These are phyloP conservation scores for Andrena bicolor DNA, from an alignment of 2,888 invertebrate genomes.

Conservation along the genomic window DNA sequence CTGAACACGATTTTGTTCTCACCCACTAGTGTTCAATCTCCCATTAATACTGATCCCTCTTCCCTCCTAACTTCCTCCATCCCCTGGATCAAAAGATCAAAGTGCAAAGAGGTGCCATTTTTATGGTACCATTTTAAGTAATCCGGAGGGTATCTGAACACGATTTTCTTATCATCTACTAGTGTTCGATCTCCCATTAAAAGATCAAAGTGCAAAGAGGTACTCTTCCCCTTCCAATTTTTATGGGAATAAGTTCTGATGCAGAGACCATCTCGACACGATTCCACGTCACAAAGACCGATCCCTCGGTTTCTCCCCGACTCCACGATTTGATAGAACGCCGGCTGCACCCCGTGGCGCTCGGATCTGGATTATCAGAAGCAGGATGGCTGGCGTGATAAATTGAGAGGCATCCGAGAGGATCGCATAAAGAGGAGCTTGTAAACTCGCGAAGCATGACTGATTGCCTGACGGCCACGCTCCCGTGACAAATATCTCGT, in stretches of 20 bases:
- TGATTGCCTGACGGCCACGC: slow-evolving; percentile 34
- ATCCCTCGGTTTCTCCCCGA: neutral
- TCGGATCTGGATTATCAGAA: neutral
- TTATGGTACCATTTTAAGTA: too few species aligned
- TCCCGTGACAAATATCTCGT: slow-evolving; percentile 36
- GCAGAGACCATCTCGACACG: too few species aligned
- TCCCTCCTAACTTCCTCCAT: neutral
- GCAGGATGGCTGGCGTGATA: slow-evolving; percentile 3
- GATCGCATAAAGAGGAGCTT: neutral
- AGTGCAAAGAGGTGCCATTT: neutral
- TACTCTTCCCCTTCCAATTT: neutral
- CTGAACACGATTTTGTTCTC: too few species aligned
- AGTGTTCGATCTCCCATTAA: too few species aligned
- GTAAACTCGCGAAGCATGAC: slow-evolving; percentile 32
- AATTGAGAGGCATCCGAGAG: slow-evolving; percentile 28
- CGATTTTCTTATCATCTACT: too few species aligned
- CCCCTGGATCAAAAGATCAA: neutral
- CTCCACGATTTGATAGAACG: neutral
- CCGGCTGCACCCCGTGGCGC: neutral
- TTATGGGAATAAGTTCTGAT: neutral
- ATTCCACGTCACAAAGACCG: neutral
- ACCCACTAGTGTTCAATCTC: too few species aligned
- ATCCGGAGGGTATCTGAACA: too few species aligned
- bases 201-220: neutral
- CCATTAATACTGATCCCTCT: too few species aligned